Percentiles rank a stretch among this genome's conserved stretches.
Evolutionary conservation across 2,113 vertebrate genomes (phyloP).

Genomic region (Bostrychus sinensis): DNA sequence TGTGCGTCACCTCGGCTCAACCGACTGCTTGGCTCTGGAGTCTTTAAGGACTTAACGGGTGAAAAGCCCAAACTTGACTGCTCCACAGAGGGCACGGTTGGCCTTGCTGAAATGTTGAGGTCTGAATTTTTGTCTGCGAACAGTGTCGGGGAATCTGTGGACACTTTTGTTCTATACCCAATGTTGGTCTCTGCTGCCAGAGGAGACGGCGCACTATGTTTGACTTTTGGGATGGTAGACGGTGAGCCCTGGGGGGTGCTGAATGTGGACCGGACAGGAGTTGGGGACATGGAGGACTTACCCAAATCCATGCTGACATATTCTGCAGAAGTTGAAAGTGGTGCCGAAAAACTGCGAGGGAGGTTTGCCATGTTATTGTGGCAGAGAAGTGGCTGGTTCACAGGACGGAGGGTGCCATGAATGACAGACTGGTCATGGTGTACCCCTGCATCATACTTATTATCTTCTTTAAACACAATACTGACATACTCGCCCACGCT

Average conservation of each 20-base stretch:
- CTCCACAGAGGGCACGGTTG: slow-evolving; percentile 51
- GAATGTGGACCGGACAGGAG: slow-evolving; percentile 67
- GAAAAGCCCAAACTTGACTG: slow-evolving; percentile 71
- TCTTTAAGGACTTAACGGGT: slow-evolving; percentile 70
- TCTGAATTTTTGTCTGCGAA: slow-evolving; percentile 67
- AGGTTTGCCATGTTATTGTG: slow-evolving; percentile 72
- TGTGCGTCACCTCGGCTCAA: slow-evolving; percentile 57
- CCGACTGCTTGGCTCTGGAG: slow-evolving; percentile 69
- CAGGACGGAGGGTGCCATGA: slow-evolving; percentile 67
- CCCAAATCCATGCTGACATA: slow-evolving; percentile 83
- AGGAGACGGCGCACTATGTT: slow-evolving; percentile 56
- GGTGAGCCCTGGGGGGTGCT: slow-evolving; percentile 56
- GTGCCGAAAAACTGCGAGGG: slow-evolving; percentile 81
- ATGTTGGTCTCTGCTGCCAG: slow-evolving; percentile 58
- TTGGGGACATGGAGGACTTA: slow-evolving; percentile 55
- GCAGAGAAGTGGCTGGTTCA: slow-evolving; percentile 67
- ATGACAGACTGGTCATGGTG: slow-evolving; percentile 58
- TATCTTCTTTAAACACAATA: slow-evolving; percentile 72
- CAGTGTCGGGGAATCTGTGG: slow-evolving; percentile 41
- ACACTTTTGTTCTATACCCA: slow-evolving; percentile 64
- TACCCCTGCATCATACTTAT: slow-evolving; percentile 43
- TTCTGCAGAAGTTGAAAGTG: slow-evolving; percentile 75
- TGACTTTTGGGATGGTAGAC: slow-evolving; percentile 60
- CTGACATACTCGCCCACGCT: slow-evolving; percentile 81
- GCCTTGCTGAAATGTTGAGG: slow-evolving; percentile 58